These are phyloP conservation scores for Probaryconus sp. DNA, from an alignment of 1,140 invertebrate genomes.

Conservation along the genomic window DNA sequence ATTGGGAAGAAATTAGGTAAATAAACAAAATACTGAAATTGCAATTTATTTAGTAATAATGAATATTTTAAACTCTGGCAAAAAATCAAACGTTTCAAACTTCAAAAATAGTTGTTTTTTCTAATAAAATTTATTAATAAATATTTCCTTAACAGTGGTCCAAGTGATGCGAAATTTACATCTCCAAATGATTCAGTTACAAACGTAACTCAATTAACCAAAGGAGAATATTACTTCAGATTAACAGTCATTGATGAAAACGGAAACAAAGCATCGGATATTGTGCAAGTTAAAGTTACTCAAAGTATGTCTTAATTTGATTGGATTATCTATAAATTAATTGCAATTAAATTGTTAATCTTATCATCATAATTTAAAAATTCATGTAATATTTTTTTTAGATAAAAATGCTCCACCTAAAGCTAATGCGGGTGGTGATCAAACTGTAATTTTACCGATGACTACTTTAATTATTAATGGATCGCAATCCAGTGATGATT, in stretches of 20 bases:
- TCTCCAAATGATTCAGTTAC: constrained; percentile 81
- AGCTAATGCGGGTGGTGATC: constrained; percentile 92
- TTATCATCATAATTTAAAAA: background rate
- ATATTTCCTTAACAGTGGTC: constrained; percentile 78
- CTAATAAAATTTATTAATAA: constrained; percentile 5
- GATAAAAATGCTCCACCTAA: constrained; percentile 93
- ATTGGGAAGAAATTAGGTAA: constrained; percentile 87
- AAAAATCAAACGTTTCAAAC: no score
- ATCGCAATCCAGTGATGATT: constrained; percentile 90
- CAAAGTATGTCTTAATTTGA: constrained; percentile 85
- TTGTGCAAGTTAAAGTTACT: constrained; percentile 88
- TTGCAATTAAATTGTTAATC: background rate
- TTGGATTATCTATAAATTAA: constrained; percentile 14
- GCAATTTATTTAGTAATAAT: no score
- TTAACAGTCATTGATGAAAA: constrained; percentile 91
- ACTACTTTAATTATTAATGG: constrained; percentile 90
- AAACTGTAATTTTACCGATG: constrained; percentile 86
- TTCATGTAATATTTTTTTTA: constrained; percentile 69
- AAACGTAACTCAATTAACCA: constrained; percentile 88
- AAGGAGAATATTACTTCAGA: constrained; percentile 90
- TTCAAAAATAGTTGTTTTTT: background rate
- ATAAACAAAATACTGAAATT: no score
- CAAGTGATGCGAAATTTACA: constrained; percentile 77
- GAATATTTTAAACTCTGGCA: no score
- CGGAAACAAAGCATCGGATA: constrained; percentile 86